Base-by-base conservation (phyloP, 2,888 invertebrate genomes). In the Epsilonema sp. region DNA sequence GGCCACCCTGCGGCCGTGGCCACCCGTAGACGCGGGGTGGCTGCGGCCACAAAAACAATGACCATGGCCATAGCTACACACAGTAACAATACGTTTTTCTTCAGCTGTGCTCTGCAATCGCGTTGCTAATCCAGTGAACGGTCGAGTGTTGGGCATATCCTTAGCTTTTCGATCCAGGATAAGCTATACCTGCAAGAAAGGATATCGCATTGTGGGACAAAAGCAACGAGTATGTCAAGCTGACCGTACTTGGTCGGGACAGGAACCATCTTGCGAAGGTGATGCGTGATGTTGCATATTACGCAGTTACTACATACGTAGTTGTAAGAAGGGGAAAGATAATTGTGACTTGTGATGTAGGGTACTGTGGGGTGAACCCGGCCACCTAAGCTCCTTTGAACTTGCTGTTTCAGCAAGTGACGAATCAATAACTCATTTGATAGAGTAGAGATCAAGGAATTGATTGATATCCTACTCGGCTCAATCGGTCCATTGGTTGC, bases 151-250 rank as follows among this genome's bases (percentile, higher is more conserved):
- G 54, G 90, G 82, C 68, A 82, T 83, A 0, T 84, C 87, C 38
- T 78, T 83, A 63, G 83, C 85, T 1, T 94, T 87, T 75, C 89
- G 92, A 66, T 85, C 90, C 0, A 80, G 86, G 50, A 86, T 92
- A 22, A 81, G 82, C 44, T 94, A 94, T 70, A 85, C 86, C 63
- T 97, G 97, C 73, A 81, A 82, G 61, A 82, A 86, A 61, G 90
- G 90, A 11, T 92, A 80, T 70, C 79, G 82, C 50, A 74, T 94
- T 51, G 76, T 84, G 8, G 94, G 94, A 1, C 82, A 85, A 53
- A 76, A 79, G 16, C 87, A 87, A 2, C 74, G 94, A 55, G 74
- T 83, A 40, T 97, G 97, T 66, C 83, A 86, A 1, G 83, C 89
- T 0, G 87, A 92, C 67, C 80, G 82, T 64, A 80, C 81, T 63